phyloP scores from a whole-genome alignment of 2,797 vertebrate species.

The Mus caroli region DNA sequence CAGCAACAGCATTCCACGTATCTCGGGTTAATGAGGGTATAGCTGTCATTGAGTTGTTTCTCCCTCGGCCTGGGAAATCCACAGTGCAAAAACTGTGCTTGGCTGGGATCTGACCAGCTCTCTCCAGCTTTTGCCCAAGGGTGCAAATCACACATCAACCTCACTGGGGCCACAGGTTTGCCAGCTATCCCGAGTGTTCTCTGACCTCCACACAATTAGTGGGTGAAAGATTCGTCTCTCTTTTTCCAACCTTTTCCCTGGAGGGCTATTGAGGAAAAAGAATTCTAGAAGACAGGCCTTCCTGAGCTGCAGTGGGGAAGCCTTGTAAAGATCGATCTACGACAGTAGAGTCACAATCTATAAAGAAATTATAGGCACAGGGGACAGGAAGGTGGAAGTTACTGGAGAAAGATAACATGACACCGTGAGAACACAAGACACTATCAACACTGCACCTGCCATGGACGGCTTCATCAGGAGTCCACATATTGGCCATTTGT shows the following conservation, averaged over 20 bases:
- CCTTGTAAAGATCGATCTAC: constrained; percentile 46
- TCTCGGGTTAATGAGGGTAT: too few species aligned
- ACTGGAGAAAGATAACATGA: background rate
- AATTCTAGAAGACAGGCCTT: background rate
- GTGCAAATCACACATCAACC: background rate
- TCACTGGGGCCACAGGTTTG: background rate
- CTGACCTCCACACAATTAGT: background rate
- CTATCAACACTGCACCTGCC: background rate
- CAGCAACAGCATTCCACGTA: rapidly evolving
- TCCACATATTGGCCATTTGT: background rate
- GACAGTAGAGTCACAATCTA: background rate
- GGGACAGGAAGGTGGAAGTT: background rate
- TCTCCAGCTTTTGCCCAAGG: background rate
- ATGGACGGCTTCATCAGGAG: background rate
- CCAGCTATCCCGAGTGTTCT: background rate
- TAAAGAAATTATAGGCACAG: background rate
- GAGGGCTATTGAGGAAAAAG: background rate
- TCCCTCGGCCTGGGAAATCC: background rate
- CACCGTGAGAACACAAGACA: background rate
- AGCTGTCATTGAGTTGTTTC: background rate
- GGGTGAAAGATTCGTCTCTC: background rate
- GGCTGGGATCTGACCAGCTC: background rate
- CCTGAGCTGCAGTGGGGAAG: background rate
- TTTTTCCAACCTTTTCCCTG: background rate
- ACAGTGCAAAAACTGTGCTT: background rate